Conservation (phyloP, 1,140 invertebrate species). For the Ceratina calcarata region DNA sequence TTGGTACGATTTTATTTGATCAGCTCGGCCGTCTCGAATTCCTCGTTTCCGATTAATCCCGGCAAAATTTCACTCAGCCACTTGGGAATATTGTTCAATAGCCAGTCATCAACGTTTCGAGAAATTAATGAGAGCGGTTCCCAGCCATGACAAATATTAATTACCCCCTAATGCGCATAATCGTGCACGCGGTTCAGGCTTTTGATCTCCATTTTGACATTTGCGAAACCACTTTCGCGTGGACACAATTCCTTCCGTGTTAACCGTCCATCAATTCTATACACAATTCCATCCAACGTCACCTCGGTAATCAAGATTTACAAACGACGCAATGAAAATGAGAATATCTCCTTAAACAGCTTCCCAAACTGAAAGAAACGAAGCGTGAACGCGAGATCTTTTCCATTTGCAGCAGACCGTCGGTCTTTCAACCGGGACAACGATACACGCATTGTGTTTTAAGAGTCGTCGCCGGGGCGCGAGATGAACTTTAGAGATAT, state of each 20-base stretch:
- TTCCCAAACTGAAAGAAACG: neutral
- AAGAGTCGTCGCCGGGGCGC: neutral
- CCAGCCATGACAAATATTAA: constrained; percentile 24
- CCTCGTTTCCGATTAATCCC: constrained; percentile 5
- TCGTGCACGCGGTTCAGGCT: neutral
- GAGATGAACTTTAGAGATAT: constrained; percentile 33
- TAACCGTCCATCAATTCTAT: too few relatives aligned
- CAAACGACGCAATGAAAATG: too few relatives aligned
- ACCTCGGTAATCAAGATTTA: too few relatives aligned
- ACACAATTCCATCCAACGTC: too few relatives aligned
- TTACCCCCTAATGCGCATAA: constrained; percentile 22
- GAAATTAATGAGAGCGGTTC: constrained; percentile 20
- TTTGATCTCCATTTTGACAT: constrained; percentile 5
- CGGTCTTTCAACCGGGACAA: neutral
- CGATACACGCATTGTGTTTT: constrained; percentile 10
- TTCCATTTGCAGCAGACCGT: too few relatives aligned
- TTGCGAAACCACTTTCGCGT: neutral
- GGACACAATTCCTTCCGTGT: too few relatives aligned
- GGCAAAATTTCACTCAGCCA: neutral
- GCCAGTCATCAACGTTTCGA: constrained; percentile 11
- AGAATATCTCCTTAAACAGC: too few relatives aligned
- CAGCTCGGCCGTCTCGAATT: too few relatives aligned
- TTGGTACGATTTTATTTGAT: too few relatives aligned
- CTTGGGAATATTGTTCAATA: constrained; percentile 7
- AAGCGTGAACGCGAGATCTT: neutral